Evolutionary conservation across 2,113 vertebrate species (phyloP).

Genomic region (Elachura formosa): DNA sequence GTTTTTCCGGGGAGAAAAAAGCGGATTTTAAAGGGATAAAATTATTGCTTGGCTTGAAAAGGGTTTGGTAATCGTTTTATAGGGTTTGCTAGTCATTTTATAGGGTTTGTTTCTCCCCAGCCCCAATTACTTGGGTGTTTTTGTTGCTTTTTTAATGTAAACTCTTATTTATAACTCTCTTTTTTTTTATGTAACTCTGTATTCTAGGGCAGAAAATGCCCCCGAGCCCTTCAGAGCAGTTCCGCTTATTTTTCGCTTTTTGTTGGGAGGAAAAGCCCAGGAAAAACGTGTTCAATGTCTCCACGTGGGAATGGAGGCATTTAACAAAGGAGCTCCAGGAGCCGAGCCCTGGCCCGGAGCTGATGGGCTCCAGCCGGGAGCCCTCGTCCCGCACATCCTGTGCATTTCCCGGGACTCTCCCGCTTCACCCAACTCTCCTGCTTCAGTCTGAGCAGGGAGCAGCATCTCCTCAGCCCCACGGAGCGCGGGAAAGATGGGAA

Average conservation of each 20-base stretch:
- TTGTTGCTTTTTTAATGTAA: not conserved
- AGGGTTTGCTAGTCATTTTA: not conserved
- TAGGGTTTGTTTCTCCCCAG: not conserved
- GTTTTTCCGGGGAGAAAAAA: no score
- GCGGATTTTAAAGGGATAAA: not conserved
- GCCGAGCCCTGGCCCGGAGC: accelerated
- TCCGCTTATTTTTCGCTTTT: not conserved
- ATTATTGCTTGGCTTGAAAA: not conserved
- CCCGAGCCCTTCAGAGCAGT: not conserved
- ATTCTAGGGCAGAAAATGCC: not conserved
- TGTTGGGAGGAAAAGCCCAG: not conserved
- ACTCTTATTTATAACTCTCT: not conserved
- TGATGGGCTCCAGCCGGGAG: not conserved
- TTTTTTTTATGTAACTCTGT: not conserved
- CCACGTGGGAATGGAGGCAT: not conserved
- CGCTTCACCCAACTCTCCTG: not conserved
- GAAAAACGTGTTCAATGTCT: not conserved
- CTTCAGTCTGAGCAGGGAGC: accelerated
- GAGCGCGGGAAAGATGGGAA: not conserved
- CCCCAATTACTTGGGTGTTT: not conserved
- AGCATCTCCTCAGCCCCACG: not conserved
- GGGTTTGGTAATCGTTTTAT: not conserved
- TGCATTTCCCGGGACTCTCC: accelerated
- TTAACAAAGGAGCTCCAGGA: not conserved
- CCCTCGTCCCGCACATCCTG: not conserved